Conservation (phyloP, 2,113 vertebrate species). For the Catharus fuscescens region DNA sequence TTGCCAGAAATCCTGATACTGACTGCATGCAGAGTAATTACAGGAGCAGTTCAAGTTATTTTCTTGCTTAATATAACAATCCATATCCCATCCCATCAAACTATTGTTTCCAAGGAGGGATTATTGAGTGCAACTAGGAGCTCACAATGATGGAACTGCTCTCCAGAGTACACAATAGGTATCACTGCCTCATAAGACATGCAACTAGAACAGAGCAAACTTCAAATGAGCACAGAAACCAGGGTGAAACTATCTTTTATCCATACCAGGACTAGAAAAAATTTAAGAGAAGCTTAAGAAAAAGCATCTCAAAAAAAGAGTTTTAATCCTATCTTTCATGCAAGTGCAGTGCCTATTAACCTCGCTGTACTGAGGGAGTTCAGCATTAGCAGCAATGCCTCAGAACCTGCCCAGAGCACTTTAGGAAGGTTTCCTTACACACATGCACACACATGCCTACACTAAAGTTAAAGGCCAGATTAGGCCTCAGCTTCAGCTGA, state of each 20-base stretch:
- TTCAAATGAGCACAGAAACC: neutral
- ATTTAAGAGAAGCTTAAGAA: constrained; percentile 17
- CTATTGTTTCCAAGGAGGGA: constrained; percentile 40
- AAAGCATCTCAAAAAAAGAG: constrained; percentile 18
- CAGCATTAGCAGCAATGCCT: neutral
- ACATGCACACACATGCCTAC: neutral
- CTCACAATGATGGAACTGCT: constrained; percentile 26
- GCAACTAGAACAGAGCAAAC: neutral
- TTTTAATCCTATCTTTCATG: constrained; percentile 8
- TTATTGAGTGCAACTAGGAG: constrained; percentile 51
- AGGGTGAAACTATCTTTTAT: constrained; percentile 10
- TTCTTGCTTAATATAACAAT: constrained; percentile 59
- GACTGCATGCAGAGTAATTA: constrained; percentile 23
- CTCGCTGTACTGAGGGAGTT: neutral
- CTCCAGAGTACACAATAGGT: neutral
- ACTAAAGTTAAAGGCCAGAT: neutral
- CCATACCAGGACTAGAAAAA: constrained; percentile 2
- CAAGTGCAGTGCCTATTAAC: neutral
- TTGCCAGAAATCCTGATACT: constrained; percentile 24
- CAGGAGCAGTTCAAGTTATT: constrained; percentile 43
- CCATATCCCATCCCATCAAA: constrained; percentile 25
- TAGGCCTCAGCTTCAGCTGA: neutral
- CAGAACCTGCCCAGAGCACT: neutral
- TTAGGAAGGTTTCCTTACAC: neutral
- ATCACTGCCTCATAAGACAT: neutral